Evolutionary conservation across 2,797 vertebrate species (phyloP), one percentile per base, ranked within the genome.

Genomic region (Esox lucius): DNA sequence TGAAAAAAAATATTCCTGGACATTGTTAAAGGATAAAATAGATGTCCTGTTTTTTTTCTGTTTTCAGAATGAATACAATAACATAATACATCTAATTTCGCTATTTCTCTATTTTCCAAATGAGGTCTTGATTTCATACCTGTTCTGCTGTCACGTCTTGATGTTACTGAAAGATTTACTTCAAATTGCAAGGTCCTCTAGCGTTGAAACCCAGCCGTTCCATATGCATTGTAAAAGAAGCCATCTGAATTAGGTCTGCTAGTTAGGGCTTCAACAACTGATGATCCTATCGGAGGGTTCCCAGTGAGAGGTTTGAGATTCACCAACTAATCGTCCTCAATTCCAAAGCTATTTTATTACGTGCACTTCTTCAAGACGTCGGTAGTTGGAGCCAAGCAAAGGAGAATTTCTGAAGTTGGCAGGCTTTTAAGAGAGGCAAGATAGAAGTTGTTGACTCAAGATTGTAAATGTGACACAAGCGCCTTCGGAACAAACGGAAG

Each of bases 291-390:
- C 53, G 19, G 53, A 2, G 53, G 53, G 53, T 56, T n/a, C 53
- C 53, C n/a, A 2, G 7, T 12, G 13, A 71, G 19, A 33, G 49
- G 46, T 33, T 71, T 19, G 16, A 9, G 17, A 70, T 11, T n/a
- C 53, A 56, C 3, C 6, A 56, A 62, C 9, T 13, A 13, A 53
- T 3, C 13, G 15, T 19, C 5, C 31, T 53, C 11, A 35, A 24
- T 28, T 56, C 48, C 56, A 33, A n/a, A 24, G 24, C 19, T 28
- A 31, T 35, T 35, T 65, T 33, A 3, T 22, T 24, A 16, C 17
- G 9, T 70, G 74, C 71, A 75, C 42, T 56, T 75, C 74, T 73
- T 31, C 70, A 66, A 75, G 56, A 75, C 74, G 70, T 75, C 78
- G 74, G 70, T 64, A 65, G 70, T 56, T 71, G 69, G 69, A 33